Evolutionary conservation across 2,797 vertebrate species (phyloP), one percentile per base, ranked within the genome.

Genomic region (Esox lucius): DNA sequence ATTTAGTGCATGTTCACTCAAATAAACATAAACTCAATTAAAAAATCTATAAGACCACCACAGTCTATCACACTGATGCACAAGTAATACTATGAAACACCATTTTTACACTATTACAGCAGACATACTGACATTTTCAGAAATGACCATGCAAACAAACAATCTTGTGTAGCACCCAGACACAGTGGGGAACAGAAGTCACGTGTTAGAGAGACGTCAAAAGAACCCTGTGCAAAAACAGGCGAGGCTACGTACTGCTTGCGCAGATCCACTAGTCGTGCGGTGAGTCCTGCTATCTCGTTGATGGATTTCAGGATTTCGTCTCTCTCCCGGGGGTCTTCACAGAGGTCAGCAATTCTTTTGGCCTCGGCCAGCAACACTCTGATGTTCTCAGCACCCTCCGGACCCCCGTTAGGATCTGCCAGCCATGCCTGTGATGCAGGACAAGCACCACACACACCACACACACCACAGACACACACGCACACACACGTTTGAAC

Each of bases 311-410:
- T 96, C 46, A 98, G 92, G 84, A 99, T 99, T 83, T 99, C 98
- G 8, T 98, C 98, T 84, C 96, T 94, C 80, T 99, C 98, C 87
- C 97, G 98, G 62, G 96, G 97, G 78, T 99, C 97, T 77, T 99
- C 98, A 82, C 97, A 99, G 0, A 98, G 84, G 66, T 98, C 97
- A 0, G 97, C 97, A 2, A 99, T 97, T 84, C 96, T 97, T 83
- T 97, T 96, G 72, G 98, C 97, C 88, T 99, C 97, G 5, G 94
- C 90, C 78, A 99, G 91, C 76, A 98, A 92, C 0, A 95, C 96
- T 78, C 95, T 89, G 86, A 99, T 96, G 78, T 97, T 96, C 78
- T 99, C 98, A 83, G 98, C 97, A 72, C 97, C 97, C 88, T 99
- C 98, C 0, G 95, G 95, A 70, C 97, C 96, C 0, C 96, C 97